Percentiles rank a stretch among this genome's conserved stretches.
phyloP scores from a whole-genome alignment of 1,140 invertebrate genomes.

The Caerostris extrusa region DNA sequence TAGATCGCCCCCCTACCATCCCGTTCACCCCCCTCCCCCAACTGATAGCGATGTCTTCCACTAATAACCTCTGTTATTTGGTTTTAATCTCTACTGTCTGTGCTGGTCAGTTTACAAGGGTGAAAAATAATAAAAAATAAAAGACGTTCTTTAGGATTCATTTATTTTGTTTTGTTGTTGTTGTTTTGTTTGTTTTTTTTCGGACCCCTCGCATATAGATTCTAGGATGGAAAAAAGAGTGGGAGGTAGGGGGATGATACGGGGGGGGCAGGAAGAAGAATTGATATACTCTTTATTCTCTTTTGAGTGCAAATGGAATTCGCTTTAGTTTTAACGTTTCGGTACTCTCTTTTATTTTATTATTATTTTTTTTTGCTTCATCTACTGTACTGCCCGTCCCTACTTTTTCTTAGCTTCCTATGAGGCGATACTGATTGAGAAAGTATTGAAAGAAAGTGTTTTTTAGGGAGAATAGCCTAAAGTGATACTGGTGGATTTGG shows the following conservation, averaged over 20 bases:
- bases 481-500: background rate
- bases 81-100: background rate
- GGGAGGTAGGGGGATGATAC: background rate
- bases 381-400: background rate
- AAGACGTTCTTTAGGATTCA: background rate
- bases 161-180: constrained; percentile 28
- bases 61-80: constrained; percentile 67
- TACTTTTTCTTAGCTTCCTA: background rate
- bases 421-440: constrained; percentile 56
- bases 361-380: background rate
- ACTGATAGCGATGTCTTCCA: constrained; percentile 56
- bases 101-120: background rate
- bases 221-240: no score
- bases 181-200: background rate
- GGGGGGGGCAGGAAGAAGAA: constrained; percentile 1
- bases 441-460: constrained; percentile 2
- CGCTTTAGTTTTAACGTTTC: constrained; percentile 70
- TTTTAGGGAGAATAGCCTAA: constrained; percentile 38
- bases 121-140: background rate
- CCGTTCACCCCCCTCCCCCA: background rate
- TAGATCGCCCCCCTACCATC: background rate
- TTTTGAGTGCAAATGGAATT: constrained; percentile 68
- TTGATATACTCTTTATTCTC: constrained; percentile 69
- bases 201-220: no score
- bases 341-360: constrained; percentile 20